Base-by-base conservation (phyloP, 1,140 invertebrate species). In the Drosophila lacertosa region DNA sequence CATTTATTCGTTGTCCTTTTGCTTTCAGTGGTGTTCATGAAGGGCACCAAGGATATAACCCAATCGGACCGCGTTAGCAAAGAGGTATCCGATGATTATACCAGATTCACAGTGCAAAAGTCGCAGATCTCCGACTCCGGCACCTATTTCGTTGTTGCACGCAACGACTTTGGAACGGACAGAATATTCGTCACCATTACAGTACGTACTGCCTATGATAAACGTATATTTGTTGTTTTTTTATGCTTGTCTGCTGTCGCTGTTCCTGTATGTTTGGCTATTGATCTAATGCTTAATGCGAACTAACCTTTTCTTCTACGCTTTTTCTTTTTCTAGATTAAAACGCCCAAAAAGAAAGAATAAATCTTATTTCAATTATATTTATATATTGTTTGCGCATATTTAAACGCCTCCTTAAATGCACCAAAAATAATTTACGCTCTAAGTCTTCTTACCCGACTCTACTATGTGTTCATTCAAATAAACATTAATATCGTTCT, bases 81-180 rank as follows among this genome's bases (percentile, higher is more conserved):
- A 91, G 96, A 97, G 92, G 94, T 94, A 1, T 94, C 96, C 33
- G 95, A 97, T 76, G 96, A 97, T 90, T 97, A 96, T 59, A 94
- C 96, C 24, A 95, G 96, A 77, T 94, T 99, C 40, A 96, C 97
- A 6, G 93, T 99, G 68, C 97, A 97, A 89, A 95, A 97, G 80
- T 95, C 96, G 0, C 94, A 94, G 55, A 92, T 95, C 5, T 94
- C 97, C 42, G 99, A 99, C 90, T 95, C 96, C 60, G 98, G 98
- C 6, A 97, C 97, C 4, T 99, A 99, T 91, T 98, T 97, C 48
- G 96, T 99, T 64, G 92, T 99, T 15, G 95, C 97, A 4, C 97
- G 96, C 88, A 99, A 99, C 92, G 93, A 95, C 32, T 96, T 96
- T 68, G 98, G 98, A 15, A 95, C 94, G 73, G 96, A 97, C 76